Percentiles rank a stretch among this genome's conserved stretches.
These are phyloP conservation scores for Drosophila meridionalis DNA, from an alignment of 2,888 invertebrate genomes.

Conservation along the genomic window DNA sequence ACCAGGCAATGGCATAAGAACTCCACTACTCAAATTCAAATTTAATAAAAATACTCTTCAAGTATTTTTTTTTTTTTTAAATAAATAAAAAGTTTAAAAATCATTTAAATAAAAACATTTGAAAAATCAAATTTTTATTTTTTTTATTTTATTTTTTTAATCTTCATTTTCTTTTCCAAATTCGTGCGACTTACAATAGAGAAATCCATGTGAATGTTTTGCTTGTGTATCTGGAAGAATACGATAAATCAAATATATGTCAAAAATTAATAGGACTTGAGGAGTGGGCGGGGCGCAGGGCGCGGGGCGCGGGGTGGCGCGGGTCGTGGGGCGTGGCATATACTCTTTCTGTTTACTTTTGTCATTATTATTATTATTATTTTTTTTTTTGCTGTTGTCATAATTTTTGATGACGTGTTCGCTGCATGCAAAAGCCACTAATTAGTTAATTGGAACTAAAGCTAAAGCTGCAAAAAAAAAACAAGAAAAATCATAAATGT, in stretches of 20 bases:
- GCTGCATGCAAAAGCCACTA: constrained; percentile 52
- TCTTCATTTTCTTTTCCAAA: constrained; percentile 61
- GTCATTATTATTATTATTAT: not conserved
- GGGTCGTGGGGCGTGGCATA: constrained; percentile 6
- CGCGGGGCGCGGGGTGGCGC: constrained; percentile 23
- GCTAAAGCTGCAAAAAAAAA: constrained; percentile 30
- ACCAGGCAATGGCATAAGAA: not conserved
- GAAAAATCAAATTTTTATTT: not conserved
- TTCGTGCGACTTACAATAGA: constrained; percentile 81
- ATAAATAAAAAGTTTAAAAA: not conserved
- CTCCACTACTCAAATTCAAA: not conserved
- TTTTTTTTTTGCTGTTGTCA: constrained; percentile 4
- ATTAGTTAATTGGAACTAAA: constrained; percentile 35
- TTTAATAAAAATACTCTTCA: not conserved
- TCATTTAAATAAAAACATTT: not conserved
- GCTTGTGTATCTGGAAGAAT: constrained; percentile 83
- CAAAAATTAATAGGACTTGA: constrained; percentile 73
- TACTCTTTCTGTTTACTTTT: constrained; percentile 18
- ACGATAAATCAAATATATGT: constrained; percentile 80
- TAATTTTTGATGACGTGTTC: constrained; percentile 27
- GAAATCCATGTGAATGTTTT: constrained; percentile 82
- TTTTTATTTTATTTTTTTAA: constrained; percentile 9
- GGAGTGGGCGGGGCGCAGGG: constrained; percentile 36
- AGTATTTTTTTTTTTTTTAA: not conserved
- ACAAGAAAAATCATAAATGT: constrained; percentile 65